A percentile compares a stretch with the other conserved stretches of the same genome.
Conservation (phyloP, 2,113 vertebrate species). For the Lathamus discolor region DNA sequence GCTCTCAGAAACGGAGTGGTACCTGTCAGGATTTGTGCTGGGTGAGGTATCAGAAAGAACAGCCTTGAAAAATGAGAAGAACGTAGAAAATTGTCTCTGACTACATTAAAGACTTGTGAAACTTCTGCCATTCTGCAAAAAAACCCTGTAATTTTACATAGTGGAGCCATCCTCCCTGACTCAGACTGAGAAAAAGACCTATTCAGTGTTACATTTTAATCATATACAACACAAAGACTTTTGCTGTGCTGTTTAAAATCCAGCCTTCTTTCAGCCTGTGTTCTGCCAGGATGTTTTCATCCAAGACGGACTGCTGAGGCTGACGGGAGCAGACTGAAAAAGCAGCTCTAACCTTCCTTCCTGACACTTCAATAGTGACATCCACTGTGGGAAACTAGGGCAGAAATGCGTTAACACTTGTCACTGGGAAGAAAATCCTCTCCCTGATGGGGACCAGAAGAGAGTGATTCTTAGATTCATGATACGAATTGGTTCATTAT, state of each 20-base stretch:
- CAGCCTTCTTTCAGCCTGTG: slow-evolving; percentile 60
- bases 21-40: neutral
- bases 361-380: slow-evolving; percentile 58
- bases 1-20: neutral
- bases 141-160: slow-evolving; percentile 27
- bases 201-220: slow-evolving; percentile 71
- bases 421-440: slow-evolving; percentile 38
- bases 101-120: slow-evolving; percentile 16
- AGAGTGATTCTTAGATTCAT: slow-evolving; percentile 25
- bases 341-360: slow-evolving; percentile 69
- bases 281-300: slow-evolving; percentile 68
- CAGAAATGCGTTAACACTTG: slow-evolving; percentile 55
- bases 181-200: slow-evolving; percentile 28
- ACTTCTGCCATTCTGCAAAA: slow-evolving; percentile 10
- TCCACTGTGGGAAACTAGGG: slow-evolving; percentile 44
- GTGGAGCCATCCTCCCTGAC: neutral
- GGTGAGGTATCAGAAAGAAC: neutral
- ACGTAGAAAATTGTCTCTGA: neutral
- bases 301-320: slow-evolving; percentile 71
- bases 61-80: slow-evolving; percentile 9
- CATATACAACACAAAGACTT: slow-evolving; percentile 61
- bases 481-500: slow-evolving; percentile 54
- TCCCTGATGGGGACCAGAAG: slow-evolving; percentile 2
- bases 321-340: slow-evolving; percentile 74
- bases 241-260: slow-evolving; percentile 68